Conservation (phyloP, 2,113 vertebrate species). For the Spheniscus mendiculus region DNA sequence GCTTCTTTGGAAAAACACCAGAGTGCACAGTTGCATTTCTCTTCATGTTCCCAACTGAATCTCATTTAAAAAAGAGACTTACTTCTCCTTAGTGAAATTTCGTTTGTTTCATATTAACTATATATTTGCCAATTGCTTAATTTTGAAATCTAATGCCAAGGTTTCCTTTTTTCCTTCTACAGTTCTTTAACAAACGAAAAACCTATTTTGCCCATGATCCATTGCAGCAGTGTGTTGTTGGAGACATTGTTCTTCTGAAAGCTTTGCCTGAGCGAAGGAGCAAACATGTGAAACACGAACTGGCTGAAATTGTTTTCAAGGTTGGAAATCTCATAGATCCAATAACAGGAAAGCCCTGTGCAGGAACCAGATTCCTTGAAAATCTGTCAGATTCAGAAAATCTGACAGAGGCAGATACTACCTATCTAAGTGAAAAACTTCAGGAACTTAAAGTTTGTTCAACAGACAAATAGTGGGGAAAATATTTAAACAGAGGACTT, state of each 20-base stretch:
- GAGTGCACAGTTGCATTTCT: neutral
- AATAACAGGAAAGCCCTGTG: constrained; percentile 87
- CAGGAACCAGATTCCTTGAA: constrained; percentile 84
- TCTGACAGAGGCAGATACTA: constrained; percentile 60
- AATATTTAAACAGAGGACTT: neutral
- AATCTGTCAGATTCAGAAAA: constrained; percentile 72
- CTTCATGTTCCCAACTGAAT: neutral
- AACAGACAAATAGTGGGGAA: constrained; percentile 34
- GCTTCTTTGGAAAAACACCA: neutral
- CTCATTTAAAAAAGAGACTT: neutral
- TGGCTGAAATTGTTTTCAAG: constrained; percentile 92
- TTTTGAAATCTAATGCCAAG: neutral
- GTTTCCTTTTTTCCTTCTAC: neutral
- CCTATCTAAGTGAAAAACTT: constrained; percentile 77
- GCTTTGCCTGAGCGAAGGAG: constrained; percentile 84
- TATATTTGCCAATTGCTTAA: neutral
- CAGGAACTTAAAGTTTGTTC: constrained; percentile 79
- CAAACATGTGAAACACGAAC: constrained; percentile 94
- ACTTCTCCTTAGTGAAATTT: neutral
- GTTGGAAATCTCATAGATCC: constrained; percentile 94
- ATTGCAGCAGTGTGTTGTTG: constrained; percentile 86
- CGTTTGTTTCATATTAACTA: neutral
- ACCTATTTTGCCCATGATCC: constrained; percentile 97
- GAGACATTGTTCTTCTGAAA: constrained; percentile 93
- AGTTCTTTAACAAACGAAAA: constrained; percentile 97